phyloP scores from a whole-genome alignment of 1,140 invertebrate genomes.

The Chrysopa pallens region DNA sequence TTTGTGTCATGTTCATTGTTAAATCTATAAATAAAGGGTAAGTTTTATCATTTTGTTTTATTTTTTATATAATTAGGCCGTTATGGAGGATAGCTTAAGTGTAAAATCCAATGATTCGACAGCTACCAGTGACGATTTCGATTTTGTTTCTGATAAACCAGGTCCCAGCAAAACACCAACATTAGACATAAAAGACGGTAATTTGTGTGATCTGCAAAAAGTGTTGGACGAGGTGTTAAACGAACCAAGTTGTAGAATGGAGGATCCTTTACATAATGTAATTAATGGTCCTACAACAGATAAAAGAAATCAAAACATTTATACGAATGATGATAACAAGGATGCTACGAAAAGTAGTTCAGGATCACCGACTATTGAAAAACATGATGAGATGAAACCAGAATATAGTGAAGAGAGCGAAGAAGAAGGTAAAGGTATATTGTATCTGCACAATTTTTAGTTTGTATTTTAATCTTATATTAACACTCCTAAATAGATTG shows the following conservation, averaged over 20 bases:
- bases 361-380: constrained; percentile 39
- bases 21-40: not conserved
- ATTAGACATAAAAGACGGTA: constrained; percentile 54
- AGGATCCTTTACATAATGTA: not conserved
- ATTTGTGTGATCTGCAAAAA: constrained; percentile 49
- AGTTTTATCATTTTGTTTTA: constrained; percentile 3
- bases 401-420: constrained; percentile 37
- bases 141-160: constrained; percentile 49
- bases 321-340: constrained; percentile 17
- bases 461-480: not conserved
- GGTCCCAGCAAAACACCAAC: constrained; percentile 38
- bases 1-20: no score
- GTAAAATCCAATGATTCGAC: constrained; percentile 65
- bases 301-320: not conserved
- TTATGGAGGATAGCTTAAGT: constrained; percentile 62
- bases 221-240: constrained; percentile 52
- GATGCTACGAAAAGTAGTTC: constrained; percentile 12
- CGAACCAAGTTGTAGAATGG: constrained; percentile 23
- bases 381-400: constrained; percentile 57
- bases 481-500: not conserved
- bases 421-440: constrained; percentile 34
- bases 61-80: constrained; percentile 17
- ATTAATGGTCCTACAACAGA: not conserved
- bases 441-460: constrained; percentile 6
- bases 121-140: constrained; percentile 68